A percentile compares a stretch with the other conserved stretches of the same genome.
Evolutionary conservation across 2,888 invertebrate species (phyloP).

Genomic region (Coleophora deauratella): DNA sequence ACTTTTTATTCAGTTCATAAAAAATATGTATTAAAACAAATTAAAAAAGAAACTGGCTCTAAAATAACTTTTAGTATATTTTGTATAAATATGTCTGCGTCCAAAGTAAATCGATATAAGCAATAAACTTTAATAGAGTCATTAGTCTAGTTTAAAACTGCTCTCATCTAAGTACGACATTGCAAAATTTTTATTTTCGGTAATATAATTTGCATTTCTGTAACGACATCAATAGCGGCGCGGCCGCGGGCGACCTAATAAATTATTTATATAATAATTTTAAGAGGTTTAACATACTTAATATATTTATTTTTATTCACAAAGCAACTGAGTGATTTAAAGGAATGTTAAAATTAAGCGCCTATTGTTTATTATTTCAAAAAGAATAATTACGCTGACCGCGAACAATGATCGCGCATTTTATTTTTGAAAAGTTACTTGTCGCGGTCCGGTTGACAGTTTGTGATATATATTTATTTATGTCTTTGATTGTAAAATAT

Average conservation of each 20-base stretch:
- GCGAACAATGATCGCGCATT: slow-evolving; percentile 43
- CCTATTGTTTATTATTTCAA: slow-evolving; percentile 52
- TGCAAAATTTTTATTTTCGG: slow-evolving; percentile 41
- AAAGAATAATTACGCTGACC: slow-evolving; percentile 43
- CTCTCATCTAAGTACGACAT: slow-evolving; percentile 22
- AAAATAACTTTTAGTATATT: too few relatives aligned
- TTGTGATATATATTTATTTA: slow-evolving; percentile 29
- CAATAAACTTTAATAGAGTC: slow-evolving; percentile 10
- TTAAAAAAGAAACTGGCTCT: too few relatives aligned
- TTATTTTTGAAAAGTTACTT: slow-evolving; percentile 41
- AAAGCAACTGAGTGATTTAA: slow-evolving; percentile 48
- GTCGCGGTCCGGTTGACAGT: slow-evolving; percentile 30
- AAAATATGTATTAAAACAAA: too few relatives aligned
- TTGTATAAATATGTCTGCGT: too few relatives aligned
- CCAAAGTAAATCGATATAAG: neutral
- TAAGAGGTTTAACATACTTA: slow-evolving; percentile 41
- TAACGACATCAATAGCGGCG: slow-evolving; percentile 45
- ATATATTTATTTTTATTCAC: slow-evolving; percentile 25
- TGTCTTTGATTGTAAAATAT: too few relatives aligned
- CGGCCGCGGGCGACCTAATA: slow-evolving; percentile 33
- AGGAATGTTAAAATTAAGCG: slow-evolving; percentile 44
- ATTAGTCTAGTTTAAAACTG: slow-evolving; percentile 11
- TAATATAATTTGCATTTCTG: slow-evolving; percentile 50
- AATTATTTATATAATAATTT: slow-evolving; percentile 60
- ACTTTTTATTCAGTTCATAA: too few relatives aligned